These are phyloP conservation scores for Echinops telfairi DNA, from an alignment of 2,113 vertebrate genomes.

Conservation along the genomic window DNA sequence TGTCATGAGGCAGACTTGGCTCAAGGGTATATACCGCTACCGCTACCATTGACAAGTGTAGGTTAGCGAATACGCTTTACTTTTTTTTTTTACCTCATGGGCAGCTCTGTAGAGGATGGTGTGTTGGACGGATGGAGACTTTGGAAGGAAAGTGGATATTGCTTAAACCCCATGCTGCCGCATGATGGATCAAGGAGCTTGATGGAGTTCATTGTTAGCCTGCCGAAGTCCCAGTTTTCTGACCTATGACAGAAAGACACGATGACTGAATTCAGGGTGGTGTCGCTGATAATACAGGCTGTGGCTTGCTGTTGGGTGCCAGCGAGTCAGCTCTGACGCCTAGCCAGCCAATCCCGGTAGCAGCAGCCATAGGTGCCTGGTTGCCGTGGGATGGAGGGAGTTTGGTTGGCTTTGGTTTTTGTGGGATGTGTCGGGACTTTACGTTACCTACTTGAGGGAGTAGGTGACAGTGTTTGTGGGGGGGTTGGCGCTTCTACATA, in stretches of 20 bases:
- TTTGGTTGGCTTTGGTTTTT: too few relatives aligned
- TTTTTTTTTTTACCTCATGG: neutral
- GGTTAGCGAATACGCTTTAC: constrained; percentile 26
- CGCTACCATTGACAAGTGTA: constrained; percentile 17
- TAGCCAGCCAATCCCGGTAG: too few relatives aligned
- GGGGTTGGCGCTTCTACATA: too few relatives aligned
- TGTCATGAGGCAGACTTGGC: neutral
- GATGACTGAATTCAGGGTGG: neutral
- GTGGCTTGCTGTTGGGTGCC: too few relatives aligned
- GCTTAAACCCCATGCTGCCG: neutral
- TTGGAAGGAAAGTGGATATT: neutral
- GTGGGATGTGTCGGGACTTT: neutral
- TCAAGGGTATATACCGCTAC: neutral
- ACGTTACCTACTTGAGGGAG: neutral
- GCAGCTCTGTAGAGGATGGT: neutral
- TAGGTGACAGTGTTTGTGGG: neutral
- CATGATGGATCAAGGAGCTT: neutral
- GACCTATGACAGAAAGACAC: neutral
- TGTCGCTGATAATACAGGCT: neutral
- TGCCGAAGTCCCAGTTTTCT: neutral
- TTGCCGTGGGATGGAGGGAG: too few relatives aligned
- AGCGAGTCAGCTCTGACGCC: too few relatives aligned
- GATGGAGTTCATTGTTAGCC: neutral
- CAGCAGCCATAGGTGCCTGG: too few relatives aligned
- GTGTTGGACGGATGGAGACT: neutral